phyloP scores from a whole-genome alignment of 2,888 invertebrate species.

The Acanthacorydalis orientalis region DNA sequence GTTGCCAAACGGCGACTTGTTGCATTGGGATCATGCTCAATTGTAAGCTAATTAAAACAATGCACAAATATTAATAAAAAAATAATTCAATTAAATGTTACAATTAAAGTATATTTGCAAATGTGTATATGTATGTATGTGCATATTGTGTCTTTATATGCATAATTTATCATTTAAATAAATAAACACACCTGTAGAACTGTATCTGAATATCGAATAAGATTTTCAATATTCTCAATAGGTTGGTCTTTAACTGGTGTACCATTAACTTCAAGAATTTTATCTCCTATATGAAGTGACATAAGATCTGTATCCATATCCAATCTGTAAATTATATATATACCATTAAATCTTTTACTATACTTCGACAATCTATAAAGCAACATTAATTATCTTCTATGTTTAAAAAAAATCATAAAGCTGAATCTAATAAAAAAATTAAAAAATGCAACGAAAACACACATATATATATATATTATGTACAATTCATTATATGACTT shows the following conservation, averaged over 20 bases:
- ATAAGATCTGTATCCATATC: constrained; percentile 68
- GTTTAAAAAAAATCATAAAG: no score
- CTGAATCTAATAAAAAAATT: no score
- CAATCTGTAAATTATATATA: constrained; percentile 33
- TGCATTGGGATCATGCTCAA: constrained; percentile 77
- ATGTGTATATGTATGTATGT: neutral
- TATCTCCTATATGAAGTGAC: constrained; percentile 81
- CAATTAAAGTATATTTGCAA: neutral
- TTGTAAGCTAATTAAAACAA: constrained; percentile 44
- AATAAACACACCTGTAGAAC: constrained; percentile 46
- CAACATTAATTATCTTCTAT: no score
- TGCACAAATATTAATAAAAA: neutral
- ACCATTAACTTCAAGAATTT: constrained; percentile 85
- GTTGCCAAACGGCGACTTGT: constrained; percentile 31
- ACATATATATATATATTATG: no score
- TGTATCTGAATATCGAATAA: constrained; percentile 52
- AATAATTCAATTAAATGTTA: neutral
- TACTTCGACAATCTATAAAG: no score
- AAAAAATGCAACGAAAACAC: no score
- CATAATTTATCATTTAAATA: neutral
- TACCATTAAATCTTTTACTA: no score
- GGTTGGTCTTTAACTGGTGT: constrained; percentile 68
- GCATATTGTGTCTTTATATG: neutral
- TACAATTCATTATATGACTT: no score
- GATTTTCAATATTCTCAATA: constrained; percentile 59